These are phyloP conservation scores for Brachionus calyciflorus DNA, from an alignment of 1,140 invertebrate species.

Conservation along the genomic window DNA sequence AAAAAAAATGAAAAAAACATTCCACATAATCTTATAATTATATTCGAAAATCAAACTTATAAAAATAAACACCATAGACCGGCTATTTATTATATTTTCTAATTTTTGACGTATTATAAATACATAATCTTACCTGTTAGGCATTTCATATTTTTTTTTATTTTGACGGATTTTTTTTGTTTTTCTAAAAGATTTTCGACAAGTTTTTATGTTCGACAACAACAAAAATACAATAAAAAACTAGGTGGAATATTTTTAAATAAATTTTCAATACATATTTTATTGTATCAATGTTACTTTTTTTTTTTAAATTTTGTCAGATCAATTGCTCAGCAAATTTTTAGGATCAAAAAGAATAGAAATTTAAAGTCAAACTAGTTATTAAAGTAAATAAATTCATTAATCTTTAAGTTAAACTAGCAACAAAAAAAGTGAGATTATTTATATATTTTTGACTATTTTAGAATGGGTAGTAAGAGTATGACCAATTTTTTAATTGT, in stretches of 20 bases:
- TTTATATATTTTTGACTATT: no score
- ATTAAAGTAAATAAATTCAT: constrained; percentile 22
- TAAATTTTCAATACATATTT: constrained; percentile 38
- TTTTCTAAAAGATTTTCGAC: constrained; percentile 26
- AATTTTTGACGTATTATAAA: constrained; percentile 36
- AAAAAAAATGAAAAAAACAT: not conserved
- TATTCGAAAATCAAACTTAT: not conserved
- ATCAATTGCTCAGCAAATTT: constrained; percentile 2
- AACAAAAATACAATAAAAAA: no score
- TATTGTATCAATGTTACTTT: constrained; percentile 33
- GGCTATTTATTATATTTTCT: constrained; percentile 5
- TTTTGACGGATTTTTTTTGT: constrained; percentile 11
- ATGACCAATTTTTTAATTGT: constrained; percentile 30
- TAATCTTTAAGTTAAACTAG: constrained; percentile 20
- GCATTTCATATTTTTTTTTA: not conserved
- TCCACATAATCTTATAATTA: constrained; percentile 36
- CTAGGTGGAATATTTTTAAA: no score
- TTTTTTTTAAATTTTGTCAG: not conserved
- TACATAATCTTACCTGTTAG: constrained; percentile 39
- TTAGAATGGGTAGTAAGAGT: not conserved
- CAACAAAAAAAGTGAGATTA: not conserved
- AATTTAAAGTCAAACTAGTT: constrained; percentile 12
- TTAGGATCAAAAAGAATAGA: no score
- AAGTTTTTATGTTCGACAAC: no score
- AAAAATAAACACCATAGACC: not conserved